phyloP scores from a whole-genome alignment of 2,888 invertebrate genomes.

The Agonum fuliginosum region DNA sequence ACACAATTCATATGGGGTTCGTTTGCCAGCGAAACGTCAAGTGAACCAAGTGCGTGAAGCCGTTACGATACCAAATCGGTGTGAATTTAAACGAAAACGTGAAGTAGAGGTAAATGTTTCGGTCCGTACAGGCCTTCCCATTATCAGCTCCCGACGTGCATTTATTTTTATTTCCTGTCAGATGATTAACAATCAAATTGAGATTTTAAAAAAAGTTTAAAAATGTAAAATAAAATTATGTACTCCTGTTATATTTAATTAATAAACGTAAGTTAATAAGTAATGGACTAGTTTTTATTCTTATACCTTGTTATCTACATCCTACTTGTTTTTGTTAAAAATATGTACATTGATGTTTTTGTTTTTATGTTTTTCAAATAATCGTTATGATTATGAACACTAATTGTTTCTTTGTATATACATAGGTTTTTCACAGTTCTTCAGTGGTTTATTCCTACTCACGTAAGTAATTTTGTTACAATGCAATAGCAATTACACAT shows the following conservation, averaged over 20 bases:
- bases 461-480: too few relatives aligned
- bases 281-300: slow-evolving; percentile 17
- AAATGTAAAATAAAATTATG: slow-evolving; percentile 58
- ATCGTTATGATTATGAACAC: too few relatives aligned
- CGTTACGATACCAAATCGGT: slow-evolving; percentile 44
- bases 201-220: slow-evolving; percentile 48
- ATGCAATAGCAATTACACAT: too few relatives aligned
- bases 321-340: background rate
- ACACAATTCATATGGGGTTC: slow-evolving; percentile 27
- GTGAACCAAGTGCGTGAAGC: slow-evolving; percentile 9
- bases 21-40: slow-evolving; percentile 10
- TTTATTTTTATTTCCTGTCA: slow-evolving; percentile 36
- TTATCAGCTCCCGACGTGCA: slow-evolving; percentile 37
- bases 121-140: slow-evolving; percentile 15
- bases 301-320: background rate
- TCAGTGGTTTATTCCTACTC: too few relatives aligned
- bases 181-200: slow-evolving; percentile 56
- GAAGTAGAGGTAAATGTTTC: slow-evolving; percentile 36
- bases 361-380: too few relatives aligned
- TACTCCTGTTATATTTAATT: slow-evolving; percentile 60
- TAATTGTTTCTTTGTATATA: too few relatives aligned
- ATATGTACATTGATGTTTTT: background rate
- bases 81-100: slow-evolving; percentile 39
- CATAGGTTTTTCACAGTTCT: too few relatives aligned
- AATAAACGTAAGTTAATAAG: slow-evolving; percentile 70